A percentile compares a stretch with the other conserved stretches of the same genome.
phyloP scores from a whole-genome alignment of 1,140 invertebrate species.

The Drosophila hydei region DNA sequence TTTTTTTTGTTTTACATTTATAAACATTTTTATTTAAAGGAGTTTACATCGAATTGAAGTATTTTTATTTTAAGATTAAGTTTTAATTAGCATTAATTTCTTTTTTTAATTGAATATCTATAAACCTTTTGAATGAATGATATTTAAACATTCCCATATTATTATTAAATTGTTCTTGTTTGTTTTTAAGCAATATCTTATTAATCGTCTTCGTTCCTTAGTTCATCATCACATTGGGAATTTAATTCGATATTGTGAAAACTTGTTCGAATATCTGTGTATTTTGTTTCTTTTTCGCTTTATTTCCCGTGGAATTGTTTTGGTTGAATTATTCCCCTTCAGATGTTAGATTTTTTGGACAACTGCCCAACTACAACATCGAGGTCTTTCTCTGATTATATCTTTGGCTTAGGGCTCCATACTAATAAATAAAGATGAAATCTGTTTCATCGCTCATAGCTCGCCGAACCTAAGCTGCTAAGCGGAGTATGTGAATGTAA shows the following conservation, averaged over 20 bases:
- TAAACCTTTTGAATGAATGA: slow-evolving; percentile 39
- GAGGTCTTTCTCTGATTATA: slow-evolving; percentile 27
- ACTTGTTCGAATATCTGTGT: slow-evolving; percentile 3
- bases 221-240: slow-evolving; percentile 65
- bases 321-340: slow-evolving; percentile 26
- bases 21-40: not conserved
- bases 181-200: slow-evolving; percentile 7
- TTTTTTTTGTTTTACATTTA: no score
- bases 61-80: not conserved
- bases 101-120: slow-evolving; percentile 46
- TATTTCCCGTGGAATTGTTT: slow-evolving; percentile 73
- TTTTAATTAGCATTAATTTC: slow-evolving; percentile 37
- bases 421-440: slow-evolving; percentile 52
- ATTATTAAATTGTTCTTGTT: slow-evolving; percentile 30
- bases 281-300: slow-evolving; percentile 43
- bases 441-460: slow-evolving; percentile 47
- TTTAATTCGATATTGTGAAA: slow-evolving; percentile 61
- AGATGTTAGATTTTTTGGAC: not conserved
- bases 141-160: slow-evolving; percentile 16
- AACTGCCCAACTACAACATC: slow-evolving; percentile 3
- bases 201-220: slow-evolving; percentile 21
- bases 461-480: slow-evolving; percentile 23
- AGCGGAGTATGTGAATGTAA: slow-evolving; percentile 53
- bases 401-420: slow-evolving; percentile 24
- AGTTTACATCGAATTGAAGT: not conserved